Base-by-base conservation (phyloP, 2,888 invertebrate genomes). In the Brenthis daphne region DNA sequence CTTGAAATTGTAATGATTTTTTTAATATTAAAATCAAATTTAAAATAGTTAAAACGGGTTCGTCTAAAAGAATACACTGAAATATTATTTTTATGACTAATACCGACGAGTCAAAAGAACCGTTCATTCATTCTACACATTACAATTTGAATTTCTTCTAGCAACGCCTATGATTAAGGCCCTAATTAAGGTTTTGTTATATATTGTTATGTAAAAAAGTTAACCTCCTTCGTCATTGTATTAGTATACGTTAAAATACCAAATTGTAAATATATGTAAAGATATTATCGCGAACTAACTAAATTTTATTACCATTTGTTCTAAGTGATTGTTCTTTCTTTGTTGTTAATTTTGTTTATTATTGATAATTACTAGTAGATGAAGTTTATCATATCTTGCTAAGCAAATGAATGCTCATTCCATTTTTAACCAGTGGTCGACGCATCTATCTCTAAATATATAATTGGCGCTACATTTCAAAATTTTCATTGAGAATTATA, bases 251-350 rank as follows among this genome's bases (percentile, higher is more conserved):
- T 91, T 91, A 86, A 88, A 87, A 85, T 89, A 92, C 91, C 91
- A 92, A 90, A 91, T 86, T 92, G 92, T 92, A 92, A 88, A 92
- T 92, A 91, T 77, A 82, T 91, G 92, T 92, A 92, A 90, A 92
- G 91, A 91, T 92, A 92, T 92, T 92, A 92, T 88, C 86, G 87
- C 81, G 82, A 82, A 85, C 80, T 88, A 87, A 89, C 85, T 89
- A 91, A 89, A 90, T 88, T 89, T 88, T 92, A 92, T 92, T 92
- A 92, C 92, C 92, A 92, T 90, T 91, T 81, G 88, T 91, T 89
- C 82, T 85, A 90, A 90, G 90, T 85, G 83, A 88, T 90, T 90
- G 90, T 92, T 91, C 90, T 85, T 87, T 87, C 82, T 89, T 90
- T 90, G 88, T 92, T 92, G 89, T 90, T 88, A 86, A 83, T 89